Percentiles rank a stretch among this genome's conserved stretches.
These are phyloP conservation scores for Drosophila siamana DNA, from an alignment of 2,888 invertebrate genomes.

Conservation along the genomic window DNA sequence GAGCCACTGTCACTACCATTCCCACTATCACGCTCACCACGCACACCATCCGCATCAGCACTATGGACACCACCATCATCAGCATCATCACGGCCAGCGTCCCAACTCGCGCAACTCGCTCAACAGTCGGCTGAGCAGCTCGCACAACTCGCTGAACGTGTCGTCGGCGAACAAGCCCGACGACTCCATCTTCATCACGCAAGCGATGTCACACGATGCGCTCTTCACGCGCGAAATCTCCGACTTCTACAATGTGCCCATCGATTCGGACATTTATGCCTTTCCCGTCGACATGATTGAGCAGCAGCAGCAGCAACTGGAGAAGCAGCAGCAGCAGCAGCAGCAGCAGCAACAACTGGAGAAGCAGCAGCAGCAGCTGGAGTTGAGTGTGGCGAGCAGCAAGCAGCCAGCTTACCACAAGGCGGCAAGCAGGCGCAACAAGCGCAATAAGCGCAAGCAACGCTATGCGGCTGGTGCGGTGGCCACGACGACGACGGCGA, in stretches of 20 bases:
- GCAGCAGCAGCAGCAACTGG: constrained; percentile 41
- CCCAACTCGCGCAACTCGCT: constrained; percentile 92
- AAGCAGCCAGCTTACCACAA: constrained; percentile 71
- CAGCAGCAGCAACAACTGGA: constrained; percentile 23
- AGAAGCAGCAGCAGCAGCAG: constrained; percentile 27
- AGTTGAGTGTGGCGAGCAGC: constrained; percentile 2
- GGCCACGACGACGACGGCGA: constrained; percentile 28
- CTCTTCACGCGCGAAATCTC: constrained; percentile 91
- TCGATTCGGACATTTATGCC: constrained; percentile 95
- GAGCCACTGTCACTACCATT: constrained; percentile 77
- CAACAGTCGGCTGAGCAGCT: constrained; percentile 92
- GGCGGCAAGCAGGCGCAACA: constrained; percentile 78
- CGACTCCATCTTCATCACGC: constrained; percentile 94
- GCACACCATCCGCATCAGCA: constrained; percentile 45
- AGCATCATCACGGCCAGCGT: constrained; percentile 85
- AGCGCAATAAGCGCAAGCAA: constrained; percentile 83
- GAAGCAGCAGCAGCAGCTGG: constrained; percentile 19
- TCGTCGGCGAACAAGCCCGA: constrained; percentile 91
- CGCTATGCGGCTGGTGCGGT: constrained; percentile 58
- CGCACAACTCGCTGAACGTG: constrained; percentile 92
- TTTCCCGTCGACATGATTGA: constrained; percentile 92
- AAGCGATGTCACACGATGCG: constrained; percentile 95
- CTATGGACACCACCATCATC: constrained; percentile 44
- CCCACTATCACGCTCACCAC: constrained; percentile 24
- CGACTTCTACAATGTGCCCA: constrained; percentile 95